Conservation (phyloP, 1,140 invertebrate genomes). For the Himalopsyche phryganea region DNA sequence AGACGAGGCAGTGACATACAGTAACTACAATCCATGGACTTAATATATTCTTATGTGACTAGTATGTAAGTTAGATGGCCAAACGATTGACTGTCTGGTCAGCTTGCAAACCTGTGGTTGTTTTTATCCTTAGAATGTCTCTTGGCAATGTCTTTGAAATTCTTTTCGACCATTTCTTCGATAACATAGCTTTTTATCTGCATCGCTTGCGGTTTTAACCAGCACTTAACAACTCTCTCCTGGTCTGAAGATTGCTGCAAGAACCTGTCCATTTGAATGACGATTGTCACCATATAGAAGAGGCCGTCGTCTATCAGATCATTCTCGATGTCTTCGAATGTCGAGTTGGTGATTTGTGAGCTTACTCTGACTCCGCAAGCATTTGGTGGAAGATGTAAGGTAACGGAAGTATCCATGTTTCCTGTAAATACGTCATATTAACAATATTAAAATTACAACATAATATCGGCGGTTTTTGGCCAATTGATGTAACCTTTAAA, state of each 20-base stretch:
- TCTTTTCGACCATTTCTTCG: constrained; percentile 45
- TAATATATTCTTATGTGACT: no score
- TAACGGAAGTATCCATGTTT: constrained; percentile 45
- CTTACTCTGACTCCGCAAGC: constrained; percentile 64
- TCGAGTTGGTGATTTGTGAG: constrained; percentile 39
- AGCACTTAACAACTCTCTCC: constrained; percentile 55
- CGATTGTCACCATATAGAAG: constrained; percentile 61
- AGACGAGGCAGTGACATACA: no score
- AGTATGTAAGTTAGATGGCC: no score
- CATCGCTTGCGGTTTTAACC: constrained; percentile 48
- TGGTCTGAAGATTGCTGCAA: constrained; percentile 68
- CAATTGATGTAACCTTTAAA: no score
- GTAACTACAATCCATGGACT: no score
- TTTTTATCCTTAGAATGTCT: constrained; percentile 10
- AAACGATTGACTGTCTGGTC: no score
- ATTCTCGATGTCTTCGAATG: constrained; percentile 39
- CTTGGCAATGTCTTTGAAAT: constrained; percentile 41
- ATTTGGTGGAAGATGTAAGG: constrained; percentile 58
- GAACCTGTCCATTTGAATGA: constrained; percentile 67
- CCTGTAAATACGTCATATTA: constrained; percentile 36
- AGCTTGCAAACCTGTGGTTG: constrained; percentile 6
- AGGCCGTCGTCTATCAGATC: constrained; percentile 48
- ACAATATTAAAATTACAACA: no score
- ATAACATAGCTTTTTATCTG: constrained; percentile 48
- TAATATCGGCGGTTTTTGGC: no score